These are phyloP conservation scores for Numida meleagris DNA, from an alignment of 2,113 vertebrate species.

Conservation along the genomic window DNA sequence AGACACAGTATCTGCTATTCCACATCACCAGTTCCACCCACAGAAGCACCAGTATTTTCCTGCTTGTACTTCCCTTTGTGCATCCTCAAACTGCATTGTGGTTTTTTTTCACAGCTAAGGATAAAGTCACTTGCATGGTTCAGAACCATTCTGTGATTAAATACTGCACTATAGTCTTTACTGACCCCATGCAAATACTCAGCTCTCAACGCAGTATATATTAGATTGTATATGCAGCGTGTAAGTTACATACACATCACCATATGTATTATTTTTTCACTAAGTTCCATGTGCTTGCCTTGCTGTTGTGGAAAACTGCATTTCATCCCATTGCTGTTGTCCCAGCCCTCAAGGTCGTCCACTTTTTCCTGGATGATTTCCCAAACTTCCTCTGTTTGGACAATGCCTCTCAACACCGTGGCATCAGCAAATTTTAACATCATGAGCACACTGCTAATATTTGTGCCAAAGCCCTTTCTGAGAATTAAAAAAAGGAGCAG, in stretches of 20 bases:
- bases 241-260: not conserved
- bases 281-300: not conserved
- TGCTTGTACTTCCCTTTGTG: not conserved
- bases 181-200: not conserved
- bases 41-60: not conserved
- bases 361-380: conserved; percentile 50
- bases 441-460: not conserved
- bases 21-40: not conserved
- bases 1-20: not conserved
- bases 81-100: not conserved
- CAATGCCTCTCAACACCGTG: conserved; percentile 43
- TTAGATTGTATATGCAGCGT: not conserved
- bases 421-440: conserved; percentile 60
- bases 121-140: not conserved
- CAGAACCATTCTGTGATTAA: not conserved
- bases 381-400: conserved; percentile 46
- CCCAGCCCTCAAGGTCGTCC: conserved; percentile 53
- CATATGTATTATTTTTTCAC: not conserved
- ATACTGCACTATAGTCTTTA: not conserved
- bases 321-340: conserved; percentile 8
- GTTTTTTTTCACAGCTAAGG: not conserved
- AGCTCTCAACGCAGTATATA: not conserved
- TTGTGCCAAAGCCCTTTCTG: conserved; percentile 40
- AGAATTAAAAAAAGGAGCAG: conserved; percentile 35
- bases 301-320: not conserved